phyloP scores from a whole-genome alignment of 2,797 vertebrate species.

The Saxicola maurus region DNA sequence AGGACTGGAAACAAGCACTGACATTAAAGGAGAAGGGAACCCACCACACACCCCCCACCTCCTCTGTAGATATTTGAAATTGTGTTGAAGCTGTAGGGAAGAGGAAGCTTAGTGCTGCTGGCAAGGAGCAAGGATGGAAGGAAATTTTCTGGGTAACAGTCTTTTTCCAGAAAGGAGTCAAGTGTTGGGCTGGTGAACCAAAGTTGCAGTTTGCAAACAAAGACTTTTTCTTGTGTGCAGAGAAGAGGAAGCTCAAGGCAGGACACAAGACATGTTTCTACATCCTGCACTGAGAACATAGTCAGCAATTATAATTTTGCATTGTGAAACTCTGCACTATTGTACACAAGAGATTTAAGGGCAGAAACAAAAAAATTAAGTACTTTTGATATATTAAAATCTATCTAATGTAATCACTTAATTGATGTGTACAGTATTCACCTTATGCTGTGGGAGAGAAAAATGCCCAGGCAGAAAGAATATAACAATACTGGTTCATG shows the following conservation, averaged over 20 bases:
- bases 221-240: neutral
- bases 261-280: neutral
- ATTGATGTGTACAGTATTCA: neutral
- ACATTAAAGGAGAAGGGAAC: neutral
- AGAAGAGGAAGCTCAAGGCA: neutral
- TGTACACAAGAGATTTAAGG: neutral
- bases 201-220: neutral
- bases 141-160: neutral
- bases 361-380: neutral
- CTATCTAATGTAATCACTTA: neutral
- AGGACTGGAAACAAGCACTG: neutral
- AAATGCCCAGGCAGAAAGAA: neutral
- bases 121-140: neutral
- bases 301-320: neutral
- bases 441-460: neutral
- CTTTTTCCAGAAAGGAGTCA: neutral
- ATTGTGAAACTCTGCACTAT: neutral
- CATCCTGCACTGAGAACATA: neutral
- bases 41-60: fast-evolving
- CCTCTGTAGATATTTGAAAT: neutral
- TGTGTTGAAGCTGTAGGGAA: neutral
- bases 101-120: neutral
- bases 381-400: neutral
- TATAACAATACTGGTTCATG: neutral
- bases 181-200: neutral